Percentiles rank a stretch among this genome's conserved stretches.
phyloP scores from a whole-genome alignment of 2,888 invertebrate species.

The Drosophila barbarae region DNA sequence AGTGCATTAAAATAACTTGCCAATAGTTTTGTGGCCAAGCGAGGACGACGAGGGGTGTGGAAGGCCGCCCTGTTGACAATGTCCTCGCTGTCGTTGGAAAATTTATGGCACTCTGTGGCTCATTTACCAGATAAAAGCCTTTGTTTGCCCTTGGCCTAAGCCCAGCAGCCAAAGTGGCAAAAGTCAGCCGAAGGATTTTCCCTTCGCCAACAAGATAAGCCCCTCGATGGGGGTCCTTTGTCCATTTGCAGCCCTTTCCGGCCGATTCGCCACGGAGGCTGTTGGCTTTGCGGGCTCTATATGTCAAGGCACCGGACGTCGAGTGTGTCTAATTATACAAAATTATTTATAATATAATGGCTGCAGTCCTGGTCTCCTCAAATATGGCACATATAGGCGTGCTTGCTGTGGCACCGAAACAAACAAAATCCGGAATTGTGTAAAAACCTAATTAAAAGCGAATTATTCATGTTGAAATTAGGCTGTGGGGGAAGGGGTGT shows the following conservation, averaged over 20 bases:
- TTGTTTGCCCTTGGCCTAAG: constrained; percentile 57
- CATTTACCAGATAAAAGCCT: constrained; percentile 68
- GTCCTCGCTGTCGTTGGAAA: constrained; percentile 66
- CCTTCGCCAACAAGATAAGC: constrained; percentile 54
- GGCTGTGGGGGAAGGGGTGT: constrained; percentile 43
- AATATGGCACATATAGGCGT: neutral
- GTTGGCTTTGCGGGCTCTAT: constrained; percentile 36
- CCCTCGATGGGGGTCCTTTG: constrained; percentile 19
- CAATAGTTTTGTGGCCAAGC: constrained; percentile 65
- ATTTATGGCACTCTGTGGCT: constrained; percentile 76
- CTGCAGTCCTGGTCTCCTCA: constrained; percentile 13
- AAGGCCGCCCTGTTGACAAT: constrained; percentile 44
- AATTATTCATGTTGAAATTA: constrained; percentile 70
- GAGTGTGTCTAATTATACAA: constrained; percentile 71
- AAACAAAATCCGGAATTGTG: constrained; percentile 46
- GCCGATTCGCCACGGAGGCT: constrained; percentile 26
- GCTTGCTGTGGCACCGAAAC: constrained; percentile 26
- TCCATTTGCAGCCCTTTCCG: constrained; percentile 23
- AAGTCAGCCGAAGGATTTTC: constrained; percentile 48
- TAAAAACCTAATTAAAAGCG: constrained; percentile 74
- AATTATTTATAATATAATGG: constrained; percentile 71
- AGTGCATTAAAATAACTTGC: constrained; percentile 72
- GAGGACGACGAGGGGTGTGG: constrained; percentile 1
- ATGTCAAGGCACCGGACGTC: constrained; percentile 62
- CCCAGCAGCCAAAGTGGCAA: constrained; percentile 47